phyloP scores from a whole-genome alignment of 2,113 vertebrate species.

The Eleginops maclovinus region DNA sequence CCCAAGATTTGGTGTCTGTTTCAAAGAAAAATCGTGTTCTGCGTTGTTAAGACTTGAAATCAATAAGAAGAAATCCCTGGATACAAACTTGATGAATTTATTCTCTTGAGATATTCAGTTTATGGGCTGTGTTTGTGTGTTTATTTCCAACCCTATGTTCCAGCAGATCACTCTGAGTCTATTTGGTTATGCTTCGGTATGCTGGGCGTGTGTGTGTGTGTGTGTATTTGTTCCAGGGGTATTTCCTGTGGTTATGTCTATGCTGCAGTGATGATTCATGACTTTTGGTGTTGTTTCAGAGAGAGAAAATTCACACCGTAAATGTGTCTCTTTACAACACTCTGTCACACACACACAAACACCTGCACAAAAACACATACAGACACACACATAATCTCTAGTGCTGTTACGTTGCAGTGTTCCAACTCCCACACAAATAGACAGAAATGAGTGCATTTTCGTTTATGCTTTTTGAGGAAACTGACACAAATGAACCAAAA shows the following conservation, averaged over 20 bases:
- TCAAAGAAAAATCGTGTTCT: constrained; percentile 55
- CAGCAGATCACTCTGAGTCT: constrained; percentile 23
- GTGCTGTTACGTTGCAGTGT: constrained; percentile 47
- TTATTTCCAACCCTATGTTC: constrained; percentile 53
- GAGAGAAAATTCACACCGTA: constrained; percentile 68
- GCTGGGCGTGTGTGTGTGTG: constrained; percentile 15
- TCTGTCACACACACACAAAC: constrained; percentile 39
- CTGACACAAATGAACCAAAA: constrained; percentile 71
- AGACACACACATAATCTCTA: not conserved
- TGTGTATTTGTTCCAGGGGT: constrained; percentile 66
- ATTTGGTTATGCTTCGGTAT: constrained; percentile 43
- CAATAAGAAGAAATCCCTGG: constrained; percentile 54
- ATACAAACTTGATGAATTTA: constrained; percentile 59
- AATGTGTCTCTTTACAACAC: constrained; percentile 70
- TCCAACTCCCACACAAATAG: constrained; percentile 74
- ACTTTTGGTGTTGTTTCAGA: constrained; percentile 67
- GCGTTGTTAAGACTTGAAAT: constrained; percentile 45
- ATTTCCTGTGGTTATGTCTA: constrained; percentile 67
- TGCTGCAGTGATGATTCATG: constrained; percentile 76
- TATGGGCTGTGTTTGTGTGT: constrained; percentile 45
- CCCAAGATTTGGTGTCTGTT: constrained; percentile 70
- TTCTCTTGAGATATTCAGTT: constrained; percentile 55
- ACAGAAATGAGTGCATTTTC: constrained; percentile 59
- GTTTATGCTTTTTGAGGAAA: constrained; percentile 67
- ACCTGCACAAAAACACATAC: constrained; percentile 43